Evolutionary conservation across 2,888 invertebrate species (phyloP), one percentile per base, ranked within the genome.

Genomic region (Eumacrocentrus americanus): DNA sequence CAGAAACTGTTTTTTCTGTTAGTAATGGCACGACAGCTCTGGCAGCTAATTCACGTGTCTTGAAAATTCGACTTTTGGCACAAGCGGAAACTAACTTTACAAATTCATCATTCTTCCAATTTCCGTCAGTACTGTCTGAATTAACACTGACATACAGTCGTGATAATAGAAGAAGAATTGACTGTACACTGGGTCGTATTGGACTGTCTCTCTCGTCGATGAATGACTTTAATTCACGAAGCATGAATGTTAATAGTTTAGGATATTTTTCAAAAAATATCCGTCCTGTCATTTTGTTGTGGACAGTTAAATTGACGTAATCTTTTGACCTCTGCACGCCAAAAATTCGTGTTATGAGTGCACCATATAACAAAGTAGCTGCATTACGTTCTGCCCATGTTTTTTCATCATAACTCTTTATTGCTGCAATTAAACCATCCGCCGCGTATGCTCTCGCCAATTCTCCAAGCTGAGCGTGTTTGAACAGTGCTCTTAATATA

Each of bases 351-450:
- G 89, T 89, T 73, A 94, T 87, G 34, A 98, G 83, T 2, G 95
- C 87, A 62, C 92, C 89, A 76, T 94, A 91, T 53, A 97, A 81
- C 56, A 97, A 81, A 0, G 94, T 93, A 0, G 94, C 89, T 0
- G 94, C 89, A 81, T 97, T 98, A 63, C 94, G 85, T 76, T 91
- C 90, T 0, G 88, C 86, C 95, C 95, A 97, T 0, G 87, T 86
- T 55, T 82, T 81, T 1, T 89, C 88, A 61, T 87, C 86, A 74
- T 93, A 92, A 6, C 92, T 92, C 11, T 81, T 80, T 22, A 96
- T 84, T 2, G 95, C 90, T 3, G 88, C 85, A 67, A 87, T 83
- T 0, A 95, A 83, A 14, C 89, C 92, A 38, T 84, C 84, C 0
- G 87, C 88, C 7, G 92, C 86, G 79, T 88, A 91, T 2, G 87